Conservation (phyloP, 1,140 invertebrate genomes). For the Conus ventricosus region DNA sequence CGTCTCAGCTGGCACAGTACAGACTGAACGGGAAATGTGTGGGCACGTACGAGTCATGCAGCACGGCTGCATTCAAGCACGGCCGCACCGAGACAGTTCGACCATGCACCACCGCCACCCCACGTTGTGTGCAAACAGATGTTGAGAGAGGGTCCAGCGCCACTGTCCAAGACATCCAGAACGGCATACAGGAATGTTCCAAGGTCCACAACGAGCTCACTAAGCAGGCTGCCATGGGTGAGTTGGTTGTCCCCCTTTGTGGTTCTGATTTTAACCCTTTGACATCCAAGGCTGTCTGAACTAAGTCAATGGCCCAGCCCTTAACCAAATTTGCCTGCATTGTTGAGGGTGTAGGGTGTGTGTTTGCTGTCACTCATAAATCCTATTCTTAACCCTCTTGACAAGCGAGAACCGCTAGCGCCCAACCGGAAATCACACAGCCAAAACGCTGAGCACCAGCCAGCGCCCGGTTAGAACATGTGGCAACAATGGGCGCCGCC, state of each 20-base stretch:
- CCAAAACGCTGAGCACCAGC: too few species aligned
- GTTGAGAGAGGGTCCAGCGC: conserved; percentile 33
- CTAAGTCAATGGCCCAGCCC: too few species aligned
- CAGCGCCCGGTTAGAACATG: too few species aligned
- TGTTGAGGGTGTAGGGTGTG: too few species aligned
- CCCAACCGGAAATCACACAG: too few species aligned
- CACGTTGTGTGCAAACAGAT: conserved; percentile 65
- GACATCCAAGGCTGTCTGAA: not conserved
- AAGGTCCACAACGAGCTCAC: conserved; percentile 87
- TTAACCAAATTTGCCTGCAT: too few species aligned
- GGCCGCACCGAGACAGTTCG: conserved; percentile 97
- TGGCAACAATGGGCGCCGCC: too few species aligned
- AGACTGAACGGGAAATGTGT: conserved; percentile 83
- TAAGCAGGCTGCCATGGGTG: conserved; percentile 97
- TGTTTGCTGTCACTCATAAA: too few species aligned
- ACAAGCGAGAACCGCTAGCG: too few species aligned
- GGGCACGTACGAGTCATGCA: conserved; percentile 96
- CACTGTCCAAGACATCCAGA: conserved; percentile 81
- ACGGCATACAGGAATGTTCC: conserved; percentile 89
- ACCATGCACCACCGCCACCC: conserved; percentile 77
- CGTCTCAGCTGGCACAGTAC: conserved; percentile 84
- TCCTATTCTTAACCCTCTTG: too few species aligned
- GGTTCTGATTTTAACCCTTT: not conserved
- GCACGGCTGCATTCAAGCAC: conserved; percentile 96
- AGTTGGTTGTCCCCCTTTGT: conserved; percentile 28